Conservation (phyloP, 2,113 vertebrate species). For the Microcebus ravelobensis region DNA sequence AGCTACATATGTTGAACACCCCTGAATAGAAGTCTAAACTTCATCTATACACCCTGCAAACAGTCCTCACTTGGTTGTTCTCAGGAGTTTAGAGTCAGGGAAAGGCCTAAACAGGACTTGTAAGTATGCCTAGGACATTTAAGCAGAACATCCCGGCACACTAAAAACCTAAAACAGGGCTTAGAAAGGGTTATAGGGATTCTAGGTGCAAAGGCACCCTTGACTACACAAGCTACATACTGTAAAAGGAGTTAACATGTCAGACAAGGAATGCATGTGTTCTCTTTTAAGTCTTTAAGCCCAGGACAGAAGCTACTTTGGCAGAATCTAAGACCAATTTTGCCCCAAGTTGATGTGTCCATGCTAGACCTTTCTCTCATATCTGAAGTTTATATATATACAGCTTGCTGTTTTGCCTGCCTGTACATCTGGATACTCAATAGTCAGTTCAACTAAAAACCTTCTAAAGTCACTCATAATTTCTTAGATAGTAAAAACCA, state of each 20-base stretch:
- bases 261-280: neutral
- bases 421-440: neutral
- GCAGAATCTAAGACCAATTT: neutral
- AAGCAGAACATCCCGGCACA: neutral
- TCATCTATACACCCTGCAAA: neutral
- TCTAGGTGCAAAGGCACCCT: neutral
- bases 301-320: neutral
- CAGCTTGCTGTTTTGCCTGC: neutral
- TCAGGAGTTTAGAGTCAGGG: neutral
- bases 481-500: neutral
- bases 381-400: neutral
- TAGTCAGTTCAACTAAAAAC: neutral
- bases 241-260: neutral
- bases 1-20: neutral
- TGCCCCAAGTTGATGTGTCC: too few species aligned
- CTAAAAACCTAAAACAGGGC: neutral
- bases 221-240: neutral
- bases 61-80: neutral
- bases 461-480: neutral
- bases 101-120: accelerated
- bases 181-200: neutral
- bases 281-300: neutral
- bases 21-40: neutral
- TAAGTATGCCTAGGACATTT: neutral
- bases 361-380: neutral